Percentiles rank a stretch among this genome's conserved stretches.
Evolutionary conservation across 37 sponge, comb jelly and placozoan species (phyloP).

Genomic region (Axinella damicornis): DNA sequence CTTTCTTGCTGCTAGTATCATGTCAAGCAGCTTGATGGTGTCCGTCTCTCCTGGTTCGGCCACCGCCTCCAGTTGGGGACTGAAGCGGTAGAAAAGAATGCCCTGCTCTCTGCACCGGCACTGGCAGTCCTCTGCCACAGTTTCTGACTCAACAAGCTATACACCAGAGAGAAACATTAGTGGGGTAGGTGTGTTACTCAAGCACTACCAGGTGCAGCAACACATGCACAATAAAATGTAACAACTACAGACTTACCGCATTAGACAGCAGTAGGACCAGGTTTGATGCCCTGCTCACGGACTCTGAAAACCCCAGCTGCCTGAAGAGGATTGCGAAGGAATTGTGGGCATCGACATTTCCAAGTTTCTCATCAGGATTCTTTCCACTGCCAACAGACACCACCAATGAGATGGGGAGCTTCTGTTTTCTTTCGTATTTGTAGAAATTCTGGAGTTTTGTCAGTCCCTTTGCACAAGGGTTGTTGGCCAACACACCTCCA

Average conservation of each 20-base stretch:
- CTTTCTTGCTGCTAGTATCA: too few relatives aligned
- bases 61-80: too few relatives aligned
- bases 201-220: too few relatives aligned
- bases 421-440: background rate
- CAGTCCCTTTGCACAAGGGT: constrained; percentile 15
- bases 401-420: background rate
- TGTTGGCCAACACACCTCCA: constrained; percentile 21
- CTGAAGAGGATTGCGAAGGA: background rate
- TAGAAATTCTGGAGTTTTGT: constrained; percentile 24
- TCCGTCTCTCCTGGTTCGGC: too few relatives aligned
- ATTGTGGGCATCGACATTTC: constrained; percentile 9
- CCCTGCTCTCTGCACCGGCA: too few relatives aligned
- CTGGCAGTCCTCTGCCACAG: too few relatives aligned
- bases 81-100: too few relatives aligned
- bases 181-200: too few relatives aligned
- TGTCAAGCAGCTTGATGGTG: too few relatives aligned
- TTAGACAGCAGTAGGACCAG: constrained; percentile 18
- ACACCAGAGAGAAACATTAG: too few relatives aligned
- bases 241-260: constrained; percentile 37
- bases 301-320: background rate
- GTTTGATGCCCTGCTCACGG: constrained; percentile 1
- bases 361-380: background rate
- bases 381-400: constrained; percentile 8
- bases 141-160: too few relatives aligned
- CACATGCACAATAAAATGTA: too few relatives aligned